Conservation (phyloP, 1,140 invertebrate genomes). For the Bombus soroeensis region DNA sequence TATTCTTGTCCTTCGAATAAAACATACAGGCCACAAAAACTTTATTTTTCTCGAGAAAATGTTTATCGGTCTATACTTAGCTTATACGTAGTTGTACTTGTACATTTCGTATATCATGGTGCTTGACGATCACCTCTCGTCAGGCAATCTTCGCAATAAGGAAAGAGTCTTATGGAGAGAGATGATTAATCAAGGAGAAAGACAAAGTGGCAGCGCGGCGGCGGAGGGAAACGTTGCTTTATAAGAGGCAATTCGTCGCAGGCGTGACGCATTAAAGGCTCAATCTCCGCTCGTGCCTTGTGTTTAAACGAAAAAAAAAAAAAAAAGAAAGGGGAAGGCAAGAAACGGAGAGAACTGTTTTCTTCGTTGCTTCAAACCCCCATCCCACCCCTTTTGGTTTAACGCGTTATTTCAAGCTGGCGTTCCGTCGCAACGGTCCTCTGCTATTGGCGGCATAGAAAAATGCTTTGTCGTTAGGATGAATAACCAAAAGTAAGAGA, state of each 20-base stretch:
- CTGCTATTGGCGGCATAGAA: constrained; percentile 23
- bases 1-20: no score
- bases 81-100: no score
- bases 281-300: constrained; percentile 22
- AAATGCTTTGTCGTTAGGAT: constrained; percentile 1
- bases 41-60: no score
- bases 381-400: neutral
- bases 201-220: neutral
- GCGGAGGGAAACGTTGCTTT: constrained; percentile 37
- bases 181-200: constrained; percentile 41
- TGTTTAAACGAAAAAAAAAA: constrained; percentile 22
- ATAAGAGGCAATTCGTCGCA: constrained; percentile 64
- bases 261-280: constrained; percentile 56
- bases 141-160: neutral
- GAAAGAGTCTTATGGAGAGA: neutral
- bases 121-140: neutral
- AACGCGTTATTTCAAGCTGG: neutral
- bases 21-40: no score
- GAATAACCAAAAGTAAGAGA: constrained; percentile 33
- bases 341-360: constrained; percentile 5
- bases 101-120: neutral
- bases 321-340: neutral
- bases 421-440: neutral
- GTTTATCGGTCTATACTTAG: no score
- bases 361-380: constrained; percentile 12